phyloP scores from a whole-genome alignment of 2,113 vertebrate species.

The Ivindomyrus marchei region DNA sequence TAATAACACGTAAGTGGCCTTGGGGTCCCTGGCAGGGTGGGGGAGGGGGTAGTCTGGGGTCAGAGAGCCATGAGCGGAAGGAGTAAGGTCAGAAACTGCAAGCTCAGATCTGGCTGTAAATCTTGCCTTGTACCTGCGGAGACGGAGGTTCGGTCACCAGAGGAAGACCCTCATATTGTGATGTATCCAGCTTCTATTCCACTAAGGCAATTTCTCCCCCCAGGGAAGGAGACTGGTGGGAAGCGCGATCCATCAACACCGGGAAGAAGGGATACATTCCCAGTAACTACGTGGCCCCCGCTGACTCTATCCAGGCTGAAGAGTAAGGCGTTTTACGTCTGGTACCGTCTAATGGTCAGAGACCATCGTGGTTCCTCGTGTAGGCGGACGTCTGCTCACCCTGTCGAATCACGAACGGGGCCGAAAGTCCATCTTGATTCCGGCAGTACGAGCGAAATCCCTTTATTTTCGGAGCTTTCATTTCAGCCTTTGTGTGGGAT shows the following conservation, averaged over 20 bases:
- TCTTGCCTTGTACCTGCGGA: background rate
- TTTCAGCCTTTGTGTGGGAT: background rate
- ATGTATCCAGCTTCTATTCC: background rate
- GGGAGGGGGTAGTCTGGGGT: background rate
- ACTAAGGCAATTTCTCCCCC: background rate
- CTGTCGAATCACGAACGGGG: background rate
- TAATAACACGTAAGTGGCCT: constrained; percentile 89
- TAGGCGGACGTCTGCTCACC: background rate
- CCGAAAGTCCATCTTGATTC: background rate
- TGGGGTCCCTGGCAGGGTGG: background rate
- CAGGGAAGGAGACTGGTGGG: constrained; percentile 99
- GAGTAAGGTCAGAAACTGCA: background rate
- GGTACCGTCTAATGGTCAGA: background rate
- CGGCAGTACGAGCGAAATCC: background rate
- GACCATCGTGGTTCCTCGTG: background rate
- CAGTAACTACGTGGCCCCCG: constrained; percentile 97
- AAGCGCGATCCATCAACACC: constrained; percentile 94
- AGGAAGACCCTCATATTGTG: background rate
- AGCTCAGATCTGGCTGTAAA: background rate
- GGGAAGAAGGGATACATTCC: constrained; percentile 97
- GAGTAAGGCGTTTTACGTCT: constrained; percentile 71
- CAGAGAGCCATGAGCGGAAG: background rate
- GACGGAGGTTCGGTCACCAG: background rate
- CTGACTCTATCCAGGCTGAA: constrained; percentile 98
- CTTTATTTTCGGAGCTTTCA: background rate